Conservation (phyloP, 2,797 vertebrate genomes). For the Xiphorhynchus erythropygius region DNA sequence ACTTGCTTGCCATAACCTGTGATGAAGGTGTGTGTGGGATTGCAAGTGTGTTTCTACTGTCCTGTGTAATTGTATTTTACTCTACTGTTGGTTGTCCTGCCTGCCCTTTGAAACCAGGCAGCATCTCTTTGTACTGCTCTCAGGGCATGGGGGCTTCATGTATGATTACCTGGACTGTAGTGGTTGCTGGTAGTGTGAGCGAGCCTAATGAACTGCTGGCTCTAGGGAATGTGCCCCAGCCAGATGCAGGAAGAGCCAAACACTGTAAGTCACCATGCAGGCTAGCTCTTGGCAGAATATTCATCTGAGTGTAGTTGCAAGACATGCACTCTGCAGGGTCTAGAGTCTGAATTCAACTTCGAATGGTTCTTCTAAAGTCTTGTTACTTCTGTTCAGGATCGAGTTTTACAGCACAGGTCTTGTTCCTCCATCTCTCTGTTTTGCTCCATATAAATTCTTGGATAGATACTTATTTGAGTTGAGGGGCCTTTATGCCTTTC, state of each 20-base stretch:
- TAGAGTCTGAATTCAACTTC: background rate
- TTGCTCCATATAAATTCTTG: background rate
- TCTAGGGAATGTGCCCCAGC: background rate
- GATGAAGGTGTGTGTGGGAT: background rate
- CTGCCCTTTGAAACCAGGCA: background rate
- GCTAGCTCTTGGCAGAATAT: background rate
- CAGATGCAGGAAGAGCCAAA: background rate
- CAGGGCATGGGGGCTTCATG: fast-evolving
- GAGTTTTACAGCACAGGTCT: background rate
- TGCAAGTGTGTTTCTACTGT: background rate
- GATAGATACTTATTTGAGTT: background rate
- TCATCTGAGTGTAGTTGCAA: background rate
- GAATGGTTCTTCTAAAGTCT: background rate
- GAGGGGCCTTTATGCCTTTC: background rate
- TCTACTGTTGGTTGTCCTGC: background rate
- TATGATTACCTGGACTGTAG: background rate
- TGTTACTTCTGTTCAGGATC: background rate
- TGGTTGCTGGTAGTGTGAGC: background rate
- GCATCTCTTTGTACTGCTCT: background rate
- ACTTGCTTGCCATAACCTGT: background rate
- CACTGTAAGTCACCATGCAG: background rate
- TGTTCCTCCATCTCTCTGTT: background rate
- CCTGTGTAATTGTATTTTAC: background rate
- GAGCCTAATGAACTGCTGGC: background rate
- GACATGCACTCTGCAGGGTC: background rate